phyloP scores from a whole-genome alignment of 2,113 vertebrate genomes.

The Neomonachus schauinslandi region DNA sequence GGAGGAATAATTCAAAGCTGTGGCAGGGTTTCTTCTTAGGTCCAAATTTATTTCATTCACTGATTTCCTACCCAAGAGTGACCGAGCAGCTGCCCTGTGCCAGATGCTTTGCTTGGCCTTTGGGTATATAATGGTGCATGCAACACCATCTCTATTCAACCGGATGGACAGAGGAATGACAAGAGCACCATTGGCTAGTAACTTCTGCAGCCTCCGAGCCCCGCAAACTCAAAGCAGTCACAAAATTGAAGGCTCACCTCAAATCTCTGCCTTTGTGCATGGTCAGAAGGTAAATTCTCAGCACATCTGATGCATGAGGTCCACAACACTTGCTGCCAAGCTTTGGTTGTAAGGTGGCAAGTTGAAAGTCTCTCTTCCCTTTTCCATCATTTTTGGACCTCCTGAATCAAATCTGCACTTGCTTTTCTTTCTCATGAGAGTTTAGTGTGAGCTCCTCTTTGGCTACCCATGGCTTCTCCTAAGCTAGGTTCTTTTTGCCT shows the following conservation, averaged over 20 bases:
- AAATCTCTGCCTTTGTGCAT: background rate
- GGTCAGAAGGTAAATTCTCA: background rate
- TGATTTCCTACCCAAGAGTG: background rate
- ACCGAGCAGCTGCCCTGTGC: background rate
- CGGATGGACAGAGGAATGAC: background rate
- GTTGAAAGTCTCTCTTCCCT: background rate
- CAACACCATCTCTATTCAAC: background rate
- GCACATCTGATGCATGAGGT: fast-evolving
- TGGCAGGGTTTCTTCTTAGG: background rate
- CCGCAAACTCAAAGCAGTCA: background rate
- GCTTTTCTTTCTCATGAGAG: background rate
- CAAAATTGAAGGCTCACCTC: background rate
- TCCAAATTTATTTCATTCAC: background rate
- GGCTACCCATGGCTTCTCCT: background rate
- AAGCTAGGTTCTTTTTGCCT: background rate
- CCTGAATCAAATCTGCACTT: background rate
- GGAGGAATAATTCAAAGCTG: background rate
- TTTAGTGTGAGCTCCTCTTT: background rate
- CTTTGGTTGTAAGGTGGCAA: too few species aligned
- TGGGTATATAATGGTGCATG: background rate
- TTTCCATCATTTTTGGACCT: background rate
- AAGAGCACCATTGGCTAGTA: background rate
- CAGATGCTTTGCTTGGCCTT: background rate
- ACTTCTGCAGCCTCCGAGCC: background rate
- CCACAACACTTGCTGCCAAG: background rate